phyloP scores from a whole-genome alignment of 2,888 invertebrate genomes.

The Eutolmus rufibarbis region DNA sequence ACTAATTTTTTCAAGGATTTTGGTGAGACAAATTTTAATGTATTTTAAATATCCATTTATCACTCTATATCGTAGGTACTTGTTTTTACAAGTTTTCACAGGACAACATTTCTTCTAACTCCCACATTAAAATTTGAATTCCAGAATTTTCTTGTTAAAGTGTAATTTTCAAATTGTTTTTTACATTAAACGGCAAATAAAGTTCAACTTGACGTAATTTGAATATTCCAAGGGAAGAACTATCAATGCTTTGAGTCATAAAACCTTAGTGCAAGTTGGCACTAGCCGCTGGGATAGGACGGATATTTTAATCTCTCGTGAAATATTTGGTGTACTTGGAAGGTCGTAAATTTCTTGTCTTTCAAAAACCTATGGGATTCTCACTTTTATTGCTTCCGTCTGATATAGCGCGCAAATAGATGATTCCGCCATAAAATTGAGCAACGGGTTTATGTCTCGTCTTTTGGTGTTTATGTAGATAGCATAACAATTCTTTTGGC shows the following conservation, averaged over 20 bases:
- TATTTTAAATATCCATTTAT: too few relatives aligned
- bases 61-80: neutral
- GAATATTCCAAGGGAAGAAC: neutral
- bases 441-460: constrained; percentile 23
- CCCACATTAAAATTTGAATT: neutral
- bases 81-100: neutral
- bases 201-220: neutral
- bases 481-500: constrained; percentile 33
- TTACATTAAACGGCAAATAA: neutral
- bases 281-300: neutral
- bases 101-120: neutral
- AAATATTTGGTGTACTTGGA: neutral
- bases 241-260: neutral
- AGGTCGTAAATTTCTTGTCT: constrained; percentile 26
- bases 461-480: constrained; percentile 43
- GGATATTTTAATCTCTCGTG: constrained; percentile 9
- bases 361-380: constrained; percentile 26
- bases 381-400: constrained; percentile 46
- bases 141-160: neutral
- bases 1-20: too few relatives aligned
- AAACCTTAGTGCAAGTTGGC: neutral
- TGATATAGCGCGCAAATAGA: constrained; percentile 43
- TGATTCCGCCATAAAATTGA: constrained; percentile 43
- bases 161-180: neutral
- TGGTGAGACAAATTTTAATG: too few relatives aligned